A percentile compares a stretch with the other conserved stretches of the same genome.
Conservation (phyloP, 1,140 invertebrate genomes). For the Rhopalosiphum padi region DNA sequence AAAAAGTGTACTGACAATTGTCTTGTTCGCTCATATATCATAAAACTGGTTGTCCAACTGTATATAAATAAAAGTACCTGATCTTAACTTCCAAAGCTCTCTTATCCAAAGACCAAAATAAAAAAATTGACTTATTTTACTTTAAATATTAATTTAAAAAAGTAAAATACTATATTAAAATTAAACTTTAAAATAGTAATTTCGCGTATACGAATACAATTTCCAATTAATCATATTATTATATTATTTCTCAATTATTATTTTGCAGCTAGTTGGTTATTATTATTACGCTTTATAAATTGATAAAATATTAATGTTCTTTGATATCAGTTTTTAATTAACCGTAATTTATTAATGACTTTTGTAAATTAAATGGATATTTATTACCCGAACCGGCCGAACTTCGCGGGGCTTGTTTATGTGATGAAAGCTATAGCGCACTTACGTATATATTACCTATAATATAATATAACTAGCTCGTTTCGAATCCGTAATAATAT, state of each 20-base stretch:
- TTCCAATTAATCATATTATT: neutral
- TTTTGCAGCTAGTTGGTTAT: neutral
- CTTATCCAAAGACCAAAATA: too few species aligned
- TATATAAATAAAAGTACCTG: too few species aligned
- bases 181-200: neutral
- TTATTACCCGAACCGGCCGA: neutral
- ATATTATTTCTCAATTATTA: neutral
- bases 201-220: neutral
- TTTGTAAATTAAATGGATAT: neutral
- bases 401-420: neutral
- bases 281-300: slow-evolving; percentile 12
- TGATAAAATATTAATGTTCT: slow-evolving; percentile 9
- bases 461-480: neutral
- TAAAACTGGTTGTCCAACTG: too few species aligned
- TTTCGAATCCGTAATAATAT: neutral
- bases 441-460: neutral
- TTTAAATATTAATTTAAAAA: neutral
- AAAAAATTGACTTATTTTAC: neutral
- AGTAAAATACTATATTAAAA: neutral
- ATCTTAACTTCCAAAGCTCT: too few species aligned
- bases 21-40: too few species aligned
- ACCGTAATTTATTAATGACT: neutral
- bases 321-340: slow-evolving; percentile 11
- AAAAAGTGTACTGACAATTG: too few species aligned
- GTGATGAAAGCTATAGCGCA: neutral